phyloP scores from a whole-genome alignment of 2,113 vertebrate species.

The Felis chaus region DNA sequence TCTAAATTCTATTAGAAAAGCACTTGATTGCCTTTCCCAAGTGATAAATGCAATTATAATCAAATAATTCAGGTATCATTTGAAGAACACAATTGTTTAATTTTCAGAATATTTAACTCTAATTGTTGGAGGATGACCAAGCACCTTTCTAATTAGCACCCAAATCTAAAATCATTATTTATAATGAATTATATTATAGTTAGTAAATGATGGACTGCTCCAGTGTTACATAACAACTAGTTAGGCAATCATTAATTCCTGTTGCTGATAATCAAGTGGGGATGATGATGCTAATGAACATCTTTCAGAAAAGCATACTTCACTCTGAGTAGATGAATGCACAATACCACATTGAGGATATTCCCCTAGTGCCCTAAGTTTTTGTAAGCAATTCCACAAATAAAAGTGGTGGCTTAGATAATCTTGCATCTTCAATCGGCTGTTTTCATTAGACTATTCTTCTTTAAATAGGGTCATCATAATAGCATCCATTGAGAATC shows the following conservation, averaged over 20 bases:
- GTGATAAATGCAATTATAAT: conserved; percentile 4
- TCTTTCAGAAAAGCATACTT: neutral
- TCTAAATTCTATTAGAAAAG: conserved; percentile 26
- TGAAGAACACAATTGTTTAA: neutral
- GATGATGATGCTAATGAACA: neutral
- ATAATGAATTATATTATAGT: neutral
- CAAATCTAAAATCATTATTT: conserved; percentile 32
- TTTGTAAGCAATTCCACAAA: neutral
- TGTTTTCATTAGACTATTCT: neutral
- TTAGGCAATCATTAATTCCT: neutral
- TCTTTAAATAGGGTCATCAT: neutral
- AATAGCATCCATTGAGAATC: neutral
- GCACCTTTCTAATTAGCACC: neutral
- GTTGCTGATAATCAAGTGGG: neutral
- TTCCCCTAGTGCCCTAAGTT: neutral
- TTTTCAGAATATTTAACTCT: conserved; percentile 50
- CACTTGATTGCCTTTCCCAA: neutral
- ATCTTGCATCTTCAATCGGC: neutral
- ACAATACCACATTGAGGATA: neutral
- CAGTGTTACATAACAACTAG: neutral
- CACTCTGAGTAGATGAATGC: neutral
- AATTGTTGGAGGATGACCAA: conserved; percentile 15
- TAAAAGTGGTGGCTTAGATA: neutral
- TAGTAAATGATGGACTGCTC: neutral
- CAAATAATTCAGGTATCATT: conserved; percentile 2